phyloP scores from a whole-genome alignment of 1,140 invertebrate genomes.

The Neuroterus valhalla region DNA sequence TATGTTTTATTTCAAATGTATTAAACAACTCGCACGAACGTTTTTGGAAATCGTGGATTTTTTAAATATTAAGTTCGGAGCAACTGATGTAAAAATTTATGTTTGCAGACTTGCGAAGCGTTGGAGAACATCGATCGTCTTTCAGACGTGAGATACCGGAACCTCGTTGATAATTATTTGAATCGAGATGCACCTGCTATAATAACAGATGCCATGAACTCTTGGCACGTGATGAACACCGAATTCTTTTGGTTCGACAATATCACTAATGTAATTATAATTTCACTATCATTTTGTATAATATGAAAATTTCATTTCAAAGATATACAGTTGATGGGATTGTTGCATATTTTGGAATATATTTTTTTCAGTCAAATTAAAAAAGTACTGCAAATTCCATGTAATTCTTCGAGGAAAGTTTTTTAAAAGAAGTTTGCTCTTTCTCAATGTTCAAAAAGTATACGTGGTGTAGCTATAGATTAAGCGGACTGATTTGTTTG shows the following conservation, averaged over 20 bases:
- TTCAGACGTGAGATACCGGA: slow-evolving; percentile 79
- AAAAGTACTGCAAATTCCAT: too few species aligned
- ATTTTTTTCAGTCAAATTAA: too few species aligned
- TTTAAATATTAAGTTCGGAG: neutral
- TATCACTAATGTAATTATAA: slow-evolving; percentile 77
- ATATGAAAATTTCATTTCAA: too few species aligned
- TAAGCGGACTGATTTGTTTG: too few species aligned
- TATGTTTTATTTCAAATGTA: neutral
- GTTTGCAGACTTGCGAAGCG: slow-evolving; percentile 79
- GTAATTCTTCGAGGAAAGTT: too few species aligned
- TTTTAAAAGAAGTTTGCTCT: too few species aligned
- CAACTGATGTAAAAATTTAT: neutral
- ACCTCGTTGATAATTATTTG: slow-evolving; percentile 81
- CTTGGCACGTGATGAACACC: slow-evolving; percentile 80
- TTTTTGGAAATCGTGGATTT: neutral
- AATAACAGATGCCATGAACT: slow-evolving; percentile 82
- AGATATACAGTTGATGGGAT: too few species aligned
- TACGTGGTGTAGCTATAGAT: too few species aligned
- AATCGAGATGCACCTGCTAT: slow-evolving; percentile 83
- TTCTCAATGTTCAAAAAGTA: too few species aligned
- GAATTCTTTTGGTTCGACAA: slow-evolving; percentile 82
- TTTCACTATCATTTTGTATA: too few species aligned
- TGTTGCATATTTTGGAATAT: too few species aligned
- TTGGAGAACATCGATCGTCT: slow-evolving; percentile 79
- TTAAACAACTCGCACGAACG: neutral